Evolutionary conservation across 2,797 vertebrate genomes (phyloP).

Genomic region (Pipistrellus nathusii): DNA sequence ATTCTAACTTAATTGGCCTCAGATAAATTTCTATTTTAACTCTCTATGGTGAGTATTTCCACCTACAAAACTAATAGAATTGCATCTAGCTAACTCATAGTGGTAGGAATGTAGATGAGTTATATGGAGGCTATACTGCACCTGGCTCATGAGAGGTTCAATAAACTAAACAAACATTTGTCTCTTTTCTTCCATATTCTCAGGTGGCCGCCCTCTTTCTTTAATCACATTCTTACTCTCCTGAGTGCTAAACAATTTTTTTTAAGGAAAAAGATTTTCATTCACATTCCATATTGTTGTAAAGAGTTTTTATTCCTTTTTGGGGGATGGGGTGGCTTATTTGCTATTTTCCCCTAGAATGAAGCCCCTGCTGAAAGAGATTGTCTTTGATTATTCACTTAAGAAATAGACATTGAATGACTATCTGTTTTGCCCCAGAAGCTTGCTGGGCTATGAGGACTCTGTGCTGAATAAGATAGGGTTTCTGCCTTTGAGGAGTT

Average conservation of each 20-base stretch:
- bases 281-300: background rate
- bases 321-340: background rate
- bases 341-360: background rate
- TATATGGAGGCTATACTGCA: background rate
- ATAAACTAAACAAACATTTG: background rate
- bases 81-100: background rate
- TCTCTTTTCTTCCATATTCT: background rate
- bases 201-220: background rate
- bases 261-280: constrained; percentile 12
- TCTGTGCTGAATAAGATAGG: background rate
- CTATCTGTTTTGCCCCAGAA: background rate
- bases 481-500: background rate
- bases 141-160: background rate
- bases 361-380: background rate
- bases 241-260: background rate
- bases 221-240: background rate
- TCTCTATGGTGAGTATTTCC: background rate
- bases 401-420: background rate
- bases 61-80: background rate
- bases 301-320: background rate
- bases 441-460: background rate
- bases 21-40: constrained; percentile 15
- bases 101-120: background rate
- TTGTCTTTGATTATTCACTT: constrained; percentile 10
- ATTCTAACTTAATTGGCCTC: constrained; percentile 16